Evolutionary conservation across 2,888 invertebrate genomes (phyloP).

Genomic region (Rhogogaster chlorosoma): DNA sequence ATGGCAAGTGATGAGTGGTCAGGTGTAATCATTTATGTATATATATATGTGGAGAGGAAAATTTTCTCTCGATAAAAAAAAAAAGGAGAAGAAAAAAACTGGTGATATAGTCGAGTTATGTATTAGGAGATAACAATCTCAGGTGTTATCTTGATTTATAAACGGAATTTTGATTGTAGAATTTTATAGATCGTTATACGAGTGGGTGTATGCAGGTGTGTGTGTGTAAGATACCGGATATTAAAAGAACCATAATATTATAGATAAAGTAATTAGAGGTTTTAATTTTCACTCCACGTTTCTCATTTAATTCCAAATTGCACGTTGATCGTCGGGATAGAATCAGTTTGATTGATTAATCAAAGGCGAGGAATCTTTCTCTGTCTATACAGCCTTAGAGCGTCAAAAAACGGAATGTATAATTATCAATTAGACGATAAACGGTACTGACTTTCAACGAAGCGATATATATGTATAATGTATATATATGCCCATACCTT

Average conservation of each 20-base stretch:
- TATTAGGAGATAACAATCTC: neutral
- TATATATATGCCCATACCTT: neutral
- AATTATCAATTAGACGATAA: slow-evolving; percentile 24
- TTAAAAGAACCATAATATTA: neutral
- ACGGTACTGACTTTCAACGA: slow-evolving; percentile 14
- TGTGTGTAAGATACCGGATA: neutral
- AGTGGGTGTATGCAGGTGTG: neutral
- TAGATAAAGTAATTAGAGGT: neutral
- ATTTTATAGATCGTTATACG: neutral
- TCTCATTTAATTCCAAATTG: neutral
- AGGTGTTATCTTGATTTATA: neutral
- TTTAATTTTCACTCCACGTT: neutral
- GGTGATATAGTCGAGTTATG: neutral
- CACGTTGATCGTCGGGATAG: neutral
- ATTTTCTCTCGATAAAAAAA: neutral
- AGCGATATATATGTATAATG: neutral
- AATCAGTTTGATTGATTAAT: slow-evolving; percentile 19
- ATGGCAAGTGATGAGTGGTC: neutral
- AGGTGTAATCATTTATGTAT: too few species aligned
- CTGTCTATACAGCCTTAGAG: neutral
- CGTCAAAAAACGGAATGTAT: neutral
- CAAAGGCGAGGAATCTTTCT: neutral
- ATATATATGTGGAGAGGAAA: too few species aligned
- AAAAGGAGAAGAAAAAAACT: neutral
- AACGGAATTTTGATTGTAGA: neutral